These are phyloP conservation scores for Camptogramma bilineatum DNA, from an alignment of 2,888 invertebrate genomes.

Conservation along the genomic window DNA sequence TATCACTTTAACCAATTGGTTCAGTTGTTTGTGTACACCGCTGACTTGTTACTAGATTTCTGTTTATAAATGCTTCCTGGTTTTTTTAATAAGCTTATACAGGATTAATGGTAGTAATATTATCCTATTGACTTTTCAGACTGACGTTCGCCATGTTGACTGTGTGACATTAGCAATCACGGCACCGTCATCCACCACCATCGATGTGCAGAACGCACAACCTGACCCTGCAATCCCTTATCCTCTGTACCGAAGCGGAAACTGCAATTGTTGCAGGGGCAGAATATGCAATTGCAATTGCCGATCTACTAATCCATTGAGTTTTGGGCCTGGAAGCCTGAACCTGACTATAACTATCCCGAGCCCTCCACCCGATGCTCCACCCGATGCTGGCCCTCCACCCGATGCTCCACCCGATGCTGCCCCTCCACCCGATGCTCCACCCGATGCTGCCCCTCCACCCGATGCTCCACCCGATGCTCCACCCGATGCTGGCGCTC, in stretches of 20 bases:
- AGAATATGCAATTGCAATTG: conserved; percentile 22
- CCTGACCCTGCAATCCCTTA: conserved; percentile 14
- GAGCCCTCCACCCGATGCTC: conserved; percentile 8
- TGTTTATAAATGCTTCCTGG: no score
- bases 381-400: background rate
- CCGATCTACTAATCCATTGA: conserved; percentile 19
- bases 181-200: conserved; percentile 18
- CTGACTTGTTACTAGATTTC: no score
- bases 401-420: background rate
- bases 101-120: background rate
- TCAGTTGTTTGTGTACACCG: no score
- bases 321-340: conserved; percentile 38
- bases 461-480: background rate
- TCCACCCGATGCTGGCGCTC: background rate
- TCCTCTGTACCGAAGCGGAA: conserved; percentile 21
- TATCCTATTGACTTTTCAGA: conserved; percentile 30
- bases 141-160: conserved; percentile 6
- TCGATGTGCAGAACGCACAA: conserved; percentile 14
- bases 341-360: conserved; percentile 53
- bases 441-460: no score
- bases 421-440: background rate
- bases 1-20: no score
- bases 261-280: conserved; percentile 29
- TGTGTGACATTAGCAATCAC: conserved; percentile 24
- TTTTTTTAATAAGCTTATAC: no score